Percentiles rank a stretch among this genome's conserved stretches.
Conservation (phyloP, 2,888 invertebrate genomes). For the Myopa testacea region DNA sequence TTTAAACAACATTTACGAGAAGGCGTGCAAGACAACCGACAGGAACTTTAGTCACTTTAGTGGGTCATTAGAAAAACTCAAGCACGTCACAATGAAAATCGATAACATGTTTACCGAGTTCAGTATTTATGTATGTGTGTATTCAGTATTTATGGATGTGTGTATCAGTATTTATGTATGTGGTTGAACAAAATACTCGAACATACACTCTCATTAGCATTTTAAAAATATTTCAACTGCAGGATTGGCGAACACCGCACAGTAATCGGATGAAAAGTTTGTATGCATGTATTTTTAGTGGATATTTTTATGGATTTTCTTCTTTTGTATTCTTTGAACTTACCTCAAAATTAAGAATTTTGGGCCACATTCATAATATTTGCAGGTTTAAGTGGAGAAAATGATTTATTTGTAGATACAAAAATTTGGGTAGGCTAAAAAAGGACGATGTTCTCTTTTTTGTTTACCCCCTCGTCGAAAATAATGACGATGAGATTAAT, state of each 20-base stretch:
- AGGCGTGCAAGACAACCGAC: slow-evolving; percentile 29
- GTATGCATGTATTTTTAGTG: slow-evolving; percentile 3
- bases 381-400: slow-evolving; percentile 43
- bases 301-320: slow-evolving; percentile 24
- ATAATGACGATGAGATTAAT: too few relatives aligned
- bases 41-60: slow-evolving; percentile 44
- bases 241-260: neutral
- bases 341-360: slow-evolving; percentile 87
- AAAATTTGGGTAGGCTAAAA: slow-evolving; percentile 6
- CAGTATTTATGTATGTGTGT: slow-evolving; percentile 14
- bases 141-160: neutral
- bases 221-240: slow-evolving; percentile 22
- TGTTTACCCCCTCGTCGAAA: neutral
- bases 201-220: slow-evolving; percentile 40
- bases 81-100: slow-evolving; percentile 54
- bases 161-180: neutral
- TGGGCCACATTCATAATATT: slow-evolving; percentile 90
- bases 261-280: slow-evolving; percentile 4
- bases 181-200: neutral
- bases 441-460: neutral
- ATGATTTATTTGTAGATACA: slow-evolving; percentile 44
- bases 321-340: slow-evolving; percentile 57
- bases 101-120: slow-evolving; percentile 51
- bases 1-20: slow-evolving; percentile 31
- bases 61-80: slow-evolving; percentile 46